phyloP scores from a whole-genome alignment of 2,797 vertebrate genomes.

The Pampus argenteus region DNA sequence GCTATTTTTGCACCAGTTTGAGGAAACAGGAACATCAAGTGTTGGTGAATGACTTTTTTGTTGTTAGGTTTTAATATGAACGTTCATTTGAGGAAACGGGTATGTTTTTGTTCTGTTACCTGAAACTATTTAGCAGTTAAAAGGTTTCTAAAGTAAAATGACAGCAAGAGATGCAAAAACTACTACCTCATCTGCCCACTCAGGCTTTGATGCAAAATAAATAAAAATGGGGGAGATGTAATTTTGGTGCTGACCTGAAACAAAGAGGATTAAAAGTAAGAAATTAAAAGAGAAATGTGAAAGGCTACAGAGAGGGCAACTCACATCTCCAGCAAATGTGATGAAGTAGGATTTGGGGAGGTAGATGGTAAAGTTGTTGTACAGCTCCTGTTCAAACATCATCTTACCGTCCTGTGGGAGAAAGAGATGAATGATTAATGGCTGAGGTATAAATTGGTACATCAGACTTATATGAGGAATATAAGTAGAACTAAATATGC shows the following conservation, averaged over 20 bases:
- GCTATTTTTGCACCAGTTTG: neutral
- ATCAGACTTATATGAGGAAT: neutral
- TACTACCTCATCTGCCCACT: neutral
- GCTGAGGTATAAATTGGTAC: no score
- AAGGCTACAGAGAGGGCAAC: conserved; percentile 63
- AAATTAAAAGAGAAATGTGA: neutral
- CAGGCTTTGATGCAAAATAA: neutral
- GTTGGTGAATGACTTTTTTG: neutral
- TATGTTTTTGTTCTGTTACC: neutral
- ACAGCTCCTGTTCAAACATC: conserved; percentile 95
- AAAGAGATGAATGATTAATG: no score
- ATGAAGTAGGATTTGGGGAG: conserved; percentile 92
- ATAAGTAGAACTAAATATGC: neutral
- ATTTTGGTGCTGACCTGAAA: neutral
- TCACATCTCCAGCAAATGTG: conserved; percentile 97
- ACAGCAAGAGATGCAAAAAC: neutral
- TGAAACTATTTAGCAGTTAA: neutral
- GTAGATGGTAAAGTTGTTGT: conserved; percentile 90
- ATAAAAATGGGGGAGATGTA: neutral
- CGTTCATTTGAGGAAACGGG: neutral
- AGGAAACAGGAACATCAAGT: neutral
- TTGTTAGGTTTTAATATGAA: neutral
- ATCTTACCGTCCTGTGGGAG: conserved; percentile 92
- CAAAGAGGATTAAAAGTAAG: neutral
- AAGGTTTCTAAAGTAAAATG: neutral